These are phyloP conservation scores for Euplagia quadripunctaria DNA, from an alignment of 2,888 invertebrate genomes.

Conservation along the genomic window DNA sequence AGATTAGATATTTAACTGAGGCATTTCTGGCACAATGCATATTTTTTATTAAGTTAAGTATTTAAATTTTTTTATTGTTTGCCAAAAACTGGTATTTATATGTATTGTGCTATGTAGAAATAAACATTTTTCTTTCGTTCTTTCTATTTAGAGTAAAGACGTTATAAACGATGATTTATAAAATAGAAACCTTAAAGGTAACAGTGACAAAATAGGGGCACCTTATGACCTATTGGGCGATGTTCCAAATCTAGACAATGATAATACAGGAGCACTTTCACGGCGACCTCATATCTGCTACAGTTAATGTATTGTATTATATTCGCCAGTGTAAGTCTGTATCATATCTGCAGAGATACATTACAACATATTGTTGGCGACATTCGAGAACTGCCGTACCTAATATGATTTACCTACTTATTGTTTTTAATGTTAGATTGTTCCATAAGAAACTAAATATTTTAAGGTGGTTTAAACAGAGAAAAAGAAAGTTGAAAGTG, in stretches of 20 bases:
- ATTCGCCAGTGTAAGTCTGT: neutral
- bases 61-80: too few species aligned
- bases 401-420: neutral
- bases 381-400: neutral
- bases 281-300: constrained; percentile 27
- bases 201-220: constrained; percentile 12
- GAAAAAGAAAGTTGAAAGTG: too few species aligned
- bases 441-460: neutral
- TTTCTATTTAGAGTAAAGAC: neutral
- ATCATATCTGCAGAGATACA: neutral
- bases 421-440: neutral
- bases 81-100: too few species aligned
- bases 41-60: too few species aligned
- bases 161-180: neutral
- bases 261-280: constrained; percentile 30
- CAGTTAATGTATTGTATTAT: constrained; percentile 13
- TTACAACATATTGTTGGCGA: constrained; percentile 1
- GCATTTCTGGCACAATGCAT: neutral
- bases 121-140: too few species aligned
- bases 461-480: too few species aligned
- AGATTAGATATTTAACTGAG: neutral
- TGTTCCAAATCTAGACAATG: constrained; percentile 17
- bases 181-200: constrained; percentile 1
- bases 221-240: constrained; percentile 18
- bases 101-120: too few species aligned